Base-by-base conservation (phyloP, 2,113 vertebrate species). In the Tachycineta bicolor region DNA sequence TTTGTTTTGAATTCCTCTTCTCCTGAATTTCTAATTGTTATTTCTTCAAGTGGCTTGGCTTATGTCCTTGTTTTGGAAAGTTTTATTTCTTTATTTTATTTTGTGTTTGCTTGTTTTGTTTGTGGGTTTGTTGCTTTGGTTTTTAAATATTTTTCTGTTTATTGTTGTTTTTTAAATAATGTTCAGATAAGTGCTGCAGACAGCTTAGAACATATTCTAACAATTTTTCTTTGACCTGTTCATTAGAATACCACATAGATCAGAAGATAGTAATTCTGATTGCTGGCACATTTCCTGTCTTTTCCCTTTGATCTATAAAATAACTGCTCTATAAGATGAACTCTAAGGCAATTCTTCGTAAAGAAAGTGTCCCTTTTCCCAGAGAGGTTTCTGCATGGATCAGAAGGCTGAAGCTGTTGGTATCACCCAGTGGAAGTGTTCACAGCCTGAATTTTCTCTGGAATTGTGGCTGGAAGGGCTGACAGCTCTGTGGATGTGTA, bases 291-390 rank as follows among this genome's bases (percentile, higher is more conserved):
- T 91, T 87, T 94, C 60, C 64, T 60, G 82, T 94, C 43, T 82
- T 92, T 87, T 84, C 41, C 33, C 65, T 95, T 96, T 94, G 73
- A 86, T 92, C 73, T 95, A 5, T 49, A 75, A 91, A 71, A 78
- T 37, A 79, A 52, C 74, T 76, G 25, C 22, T 89, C 41, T 69
- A 14, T 82, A 79, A 65, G 26, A 21, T 52, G 71, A 71, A 71
- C 46, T 86, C 49, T 74, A 33, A 43, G 55, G 31, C 68, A 80
- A 62, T 63, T 93, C 11, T 37, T 73, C 69, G 41, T 86, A 65
- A 90, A 89, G 69, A 60, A 90, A 83, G 20, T 9, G 14, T 87
- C 41, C 21, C 50, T 93, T 90, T 92, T n/a, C 41, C 17, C 24
- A 33, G 41, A 65, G n/a, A 90, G 10, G 14, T 58, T 95, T n/a